A percentile compares a stretch with the other conserved stretches of the same genome.
Evolutionary conservation across 2,113 vertebrate species (phyloP).

Genomic region (Montifringilla adamsi): DNA sequence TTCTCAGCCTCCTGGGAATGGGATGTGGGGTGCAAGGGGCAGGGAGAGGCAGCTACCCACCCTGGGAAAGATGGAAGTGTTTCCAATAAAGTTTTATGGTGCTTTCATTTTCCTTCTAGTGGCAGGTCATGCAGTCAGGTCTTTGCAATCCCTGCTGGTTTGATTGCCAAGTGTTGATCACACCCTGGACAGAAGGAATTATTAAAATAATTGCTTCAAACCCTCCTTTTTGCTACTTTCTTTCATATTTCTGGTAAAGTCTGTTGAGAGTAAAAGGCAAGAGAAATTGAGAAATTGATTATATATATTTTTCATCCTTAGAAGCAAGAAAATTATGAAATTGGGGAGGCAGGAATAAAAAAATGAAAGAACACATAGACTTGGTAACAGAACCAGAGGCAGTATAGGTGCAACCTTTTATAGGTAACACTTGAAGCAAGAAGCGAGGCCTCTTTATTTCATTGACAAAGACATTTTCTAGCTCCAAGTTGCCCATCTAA

Average conservation of each 20-base stretch:
- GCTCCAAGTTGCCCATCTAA: not conserved
- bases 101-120: not conserved
- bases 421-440: fast-evolving
- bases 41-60: not conserved
- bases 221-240: not conserved
- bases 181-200: not conserved
- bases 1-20: fast-evolving
- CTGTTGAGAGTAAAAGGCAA: not conserved
- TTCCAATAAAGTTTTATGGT: not conserved
- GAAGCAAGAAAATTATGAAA: not conserved
- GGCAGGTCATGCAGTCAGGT: not conserved
- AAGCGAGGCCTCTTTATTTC: not conserved
- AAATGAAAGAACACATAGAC: not conserved
- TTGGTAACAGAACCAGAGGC: not conserved
- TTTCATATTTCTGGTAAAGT: not conserved
- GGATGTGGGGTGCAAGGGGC: not conserved
- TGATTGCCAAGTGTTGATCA: not conserved
- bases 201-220: not conserved
- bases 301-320: not conserved
- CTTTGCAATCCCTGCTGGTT: not conserved
- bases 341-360: not conserved
- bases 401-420: not conserved
- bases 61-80: not conserved
- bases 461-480: not conserved
- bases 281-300: not conserved